Base-by-base conservation (phyloP, 2,888 invertebrate genomes). In the Apodemia hepburni region DNA sequence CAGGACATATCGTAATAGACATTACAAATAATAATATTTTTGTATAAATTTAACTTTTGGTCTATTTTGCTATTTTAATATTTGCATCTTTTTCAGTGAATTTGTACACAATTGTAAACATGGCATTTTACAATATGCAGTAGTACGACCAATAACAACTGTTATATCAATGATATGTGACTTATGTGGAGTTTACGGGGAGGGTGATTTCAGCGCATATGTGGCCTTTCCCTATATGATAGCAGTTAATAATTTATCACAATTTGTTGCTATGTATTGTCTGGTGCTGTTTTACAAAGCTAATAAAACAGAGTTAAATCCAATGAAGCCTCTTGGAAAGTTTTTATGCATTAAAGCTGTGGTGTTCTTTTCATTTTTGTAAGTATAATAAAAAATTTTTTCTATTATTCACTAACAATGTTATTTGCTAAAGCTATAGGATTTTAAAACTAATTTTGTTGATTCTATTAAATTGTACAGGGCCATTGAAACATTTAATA, bases 311-410 rank as follows among this genome's bases (percentile, higher is more conserved):
- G 97, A 98, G 82, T 86, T 99, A 59, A 94, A 94, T 72, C 98
- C 98, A 6, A 98, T 99, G 96, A 96, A 95, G 78, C 99, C 99
- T 0, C 93, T 99, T 69, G 97, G 97, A 59, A 99, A 99, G 87
- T 98, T 99, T 89, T 92, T 99, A 61, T 98, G 98, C 84, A 98
- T 99, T 73, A 99, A 99, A 91, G 97, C 98, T 70, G 98, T 99
- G 62, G 98, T 99, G 29, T 99, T 99, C 92, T 97, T 98, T 82
- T 98, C 98, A 59, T 99, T 99, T 89, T 98, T 98, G 98, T 98
- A 94, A 96, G 97, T 94, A 71, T 59, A 61, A 63, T 38, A 29
- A 29, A 29, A 6, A 1, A 0, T 9, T 33, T 33, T 33, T 33
- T 33, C 7, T 12, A 38, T 38, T 38, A 38, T 12, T 4, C 12